phyloP scores from a whole-genome alignment of 2,113 vertebrate genomes.

The Sphyrna mokarran region DNA sequence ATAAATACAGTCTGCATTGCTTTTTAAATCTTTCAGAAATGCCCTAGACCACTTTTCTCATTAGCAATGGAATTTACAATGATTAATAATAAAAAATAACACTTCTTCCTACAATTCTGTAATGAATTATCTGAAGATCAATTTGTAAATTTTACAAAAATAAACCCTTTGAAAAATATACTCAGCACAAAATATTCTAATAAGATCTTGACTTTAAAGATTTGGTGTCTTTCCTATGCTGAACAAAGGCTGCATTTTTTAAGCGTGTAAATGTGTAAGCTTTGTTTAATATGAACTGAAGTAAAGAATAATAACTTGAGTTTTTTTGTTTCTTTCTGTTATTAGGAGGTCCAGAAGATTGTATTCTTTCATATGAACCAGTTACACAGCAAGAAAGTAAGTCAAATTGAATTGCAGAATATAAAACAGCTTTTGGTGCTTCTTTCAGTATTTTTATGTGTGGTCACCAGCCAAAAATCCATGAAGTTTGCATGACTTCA shows the following conservation, averaged over 20 bases:
- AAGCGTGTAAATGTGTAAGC: background rate
- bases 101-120: background rate
- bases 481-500: background rate
- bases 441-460: background rate
- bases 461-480: background rate
- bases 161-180: background rate
- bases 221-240: background rate
- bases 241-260: background rate
- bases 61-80: background rate
- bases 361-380: conserved; percentile 89
- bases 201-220: background rate
- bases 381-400: conserved; percentile 94
- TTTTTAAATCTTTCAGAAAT: conserved; percentile 42
- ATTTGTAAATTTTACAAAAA: background rate
- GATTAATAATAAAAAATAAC: background rate
- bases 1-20: conserved; percentile 45
- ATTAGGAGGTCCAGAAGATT: conserved; percentile 87
- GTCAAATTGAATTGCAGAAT: conserved; percentile 43
- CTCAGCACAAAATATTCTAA: background rate
- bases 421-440: background rate
- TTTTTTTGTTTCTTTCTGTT: conserved; percentile 46
- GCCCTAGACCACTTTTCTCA: background rate
- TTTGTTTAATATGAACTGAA: background rate
- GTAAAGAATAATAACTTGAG: background rate
- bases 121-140: background rate